Percentiles rank a stretch among this genome's conserved stretches.
These are phyloP conservation scores for Dasypogon diadema DNA, from an alignment of 2,888 invertebrate species.

Conservation along the genomic window DNA sequence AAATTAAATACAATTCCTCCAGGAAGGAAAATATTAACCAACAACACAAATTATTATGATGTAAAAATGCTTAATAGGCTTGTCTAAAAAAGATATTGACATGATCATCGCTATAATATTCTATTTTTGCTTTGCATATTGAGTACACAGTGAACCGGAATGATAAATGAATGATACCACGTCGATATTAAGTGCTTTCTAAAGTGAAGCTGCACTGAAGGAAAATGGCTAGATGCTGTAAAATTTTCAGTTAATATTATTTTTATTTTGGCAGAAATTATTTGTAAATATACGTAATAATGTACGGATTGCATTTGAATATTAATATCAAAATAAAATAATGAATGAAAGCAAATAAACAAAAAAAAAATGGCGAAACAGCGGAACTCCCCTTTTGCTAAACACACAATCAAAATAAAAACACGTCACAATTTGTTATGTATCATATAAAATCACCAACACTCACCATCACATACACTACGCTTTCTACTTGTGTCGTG, in stretches of 20 bases:
- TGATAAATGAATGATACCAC: background rate
- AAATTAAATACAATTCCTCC: too few species aligned
- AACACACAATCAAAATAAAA: slow-evolving; percentile 53
- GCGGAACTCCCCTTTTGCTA: slow-evolving; percentile 58
- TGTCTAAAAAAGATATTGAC: too few species aligned
- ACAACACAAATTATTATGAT: too few species aligned
- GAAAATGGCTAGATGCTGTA: slow-evolving; percentile 25
- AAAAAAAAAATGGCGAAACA: slow-evolving; percentile 60
- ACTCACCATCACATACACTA: slow-evolving; percentile 2
- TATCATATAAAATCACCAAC: background rate
- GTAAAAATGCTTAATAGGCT: too few species aligned
- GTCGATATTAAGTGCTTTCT: slow-evolving; percentile 10
- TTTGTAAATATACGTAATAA: slow-evolving; percentile 13
- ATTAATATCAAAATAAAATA: slow-evolving; percentile 2
- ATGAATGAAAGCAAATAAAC: background rate
- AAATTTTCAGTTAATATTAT: background rate
- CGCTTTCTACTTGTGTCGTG: slow-evolving; percentile 50
- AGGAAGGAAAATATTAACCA: too few species aligned
- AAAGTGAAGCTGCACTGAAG: slow-evolving; percentile 21
- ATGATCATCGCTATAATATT: background rate
- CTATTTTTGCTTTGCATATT: slow-evolving; percentile 1
- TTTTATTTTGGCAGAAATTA: slow-evolving; percentile 32
- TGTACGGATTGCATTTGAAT: slow-evolving; percentile 32
- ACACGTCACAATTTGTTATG: background rate
- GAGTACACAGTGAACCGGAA: background rate